Conservation (phyloP, 2,113 vertebrate genomes). For the Eurypyga helias region DNA sequence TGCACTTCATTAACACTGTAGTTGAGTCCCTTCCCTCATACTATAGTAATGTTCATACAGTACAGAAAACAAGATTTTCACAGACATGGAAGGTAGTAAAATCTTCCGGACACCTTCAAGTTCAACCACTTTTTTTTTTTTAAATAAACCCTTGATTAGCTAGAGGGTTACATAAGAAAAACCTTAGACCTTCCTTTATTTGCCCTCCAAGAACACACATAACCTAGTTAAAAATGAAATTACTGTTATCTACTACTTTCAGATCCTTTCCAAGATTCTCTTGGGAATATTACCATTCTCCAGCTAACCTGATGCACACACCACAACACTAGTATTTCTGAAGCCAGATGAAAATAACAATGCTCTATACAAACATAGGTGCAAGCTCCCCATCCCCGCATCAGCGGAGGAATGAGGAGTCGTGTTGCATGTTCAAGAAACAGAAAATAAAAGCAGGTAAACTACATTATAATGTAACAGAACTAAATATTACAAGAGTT, state of each 20-base stretch:
- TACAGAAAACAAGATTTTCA: neutral
- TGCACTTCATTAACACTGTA: conserved; percentile 6
- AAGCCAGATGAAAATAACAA: neutral
- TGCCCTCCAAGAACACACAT: neutral
- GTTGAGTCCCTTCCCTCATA: conserved; percentile 4
- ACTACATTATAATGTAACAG: neutral
- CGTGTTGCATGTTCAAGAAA: neutral
- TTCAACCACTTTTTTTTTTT: neutral
- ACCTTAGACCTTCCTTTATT: neutral
- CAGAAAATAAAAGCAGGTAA: neutral
- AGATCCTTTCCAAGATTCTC: neutral
- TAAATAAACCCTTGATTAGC: neutral
- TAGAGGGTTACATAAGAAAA: neutral
- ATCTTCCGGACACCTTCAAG: neutral
- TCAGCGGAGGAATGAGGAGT: neutral
- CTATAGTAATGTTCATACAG: neutral
- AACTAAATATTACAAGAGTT: neutral
- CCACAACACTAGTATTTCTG: neutral
- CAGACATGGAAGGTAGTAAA: neutral
- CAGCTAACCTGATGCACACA: neutral
- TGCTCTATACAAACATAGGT: neutral
- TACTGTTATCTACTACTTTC: neutral
- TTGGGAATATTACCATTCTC: neutral
- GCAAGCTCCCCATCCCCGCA: neutral
- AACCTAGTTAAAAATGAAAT: too few species aligned